These are phyloP conservation scores for Mormyrops boulengeri DNA, from an alignment of 2,797 vertebrate genomes.

Conservation along the genomic window DNA sequence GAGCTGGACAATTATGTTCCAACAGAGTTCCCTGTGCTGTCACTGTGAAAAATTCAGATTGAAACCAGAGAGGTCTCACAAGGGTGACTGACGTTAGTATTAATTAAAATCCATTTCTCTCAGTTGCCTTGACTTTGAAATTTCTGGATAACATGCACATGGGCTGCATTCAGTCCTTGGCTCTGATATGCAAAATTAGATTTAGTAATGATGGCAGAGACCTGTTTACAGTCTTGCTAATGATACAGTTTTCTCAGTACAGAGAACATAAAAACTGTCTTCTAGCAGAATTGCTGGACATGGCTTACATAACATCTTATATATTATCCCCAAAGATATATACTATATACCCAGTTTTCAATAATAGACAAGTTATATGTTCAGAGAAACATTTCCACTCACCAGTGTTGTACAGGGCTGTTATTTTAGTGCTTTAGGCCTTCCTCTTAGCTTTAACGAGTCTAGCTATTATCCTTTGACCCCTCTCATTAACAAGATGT, in stretches of 20 bases:
- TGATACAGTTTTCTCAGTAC: neutral
- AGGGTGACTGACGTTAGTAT: conserved; percentile 64
- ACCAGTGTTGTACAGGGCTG: neutral
- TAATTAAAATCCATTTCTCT: conserved; percentile 68
- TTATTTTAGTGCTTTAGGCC: neutral
- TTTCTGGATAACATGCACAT: neutral
- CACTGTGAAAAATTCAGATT: neutral
- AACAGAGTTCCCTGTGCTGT: neutral
- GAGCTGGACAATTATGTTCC: neutral
- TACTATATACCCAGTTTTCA: neutral
- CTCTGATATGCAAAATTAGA: conserved; percentile 1
- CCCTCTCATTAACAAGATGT: neutral
- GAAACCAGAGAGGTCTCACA: conserved; percentile 6
- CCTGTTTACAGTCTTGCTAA: neutral
- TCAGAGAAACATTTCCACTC: neutral
- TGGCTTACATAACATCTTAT: neutral
- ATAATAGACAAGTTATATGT: neutral
- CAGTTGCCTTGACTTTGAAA: conserved; percentile 63
- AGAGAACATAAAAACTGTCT: neutral
- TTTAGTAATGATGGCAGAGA: neutral
- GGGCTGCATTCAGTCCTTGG: neutral
- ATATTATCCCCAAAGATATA: neutral
- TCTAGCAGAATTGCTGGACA: neutral
- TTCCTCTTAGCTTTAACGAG: neutral
- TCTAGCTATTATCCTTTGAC: neutral